A percentile compares a stretch with the other conserved stretches of the same genome.
Conservation (phyloP, 2,113 vertebrate genomes). For the Rissa tridactyla region DNA sequence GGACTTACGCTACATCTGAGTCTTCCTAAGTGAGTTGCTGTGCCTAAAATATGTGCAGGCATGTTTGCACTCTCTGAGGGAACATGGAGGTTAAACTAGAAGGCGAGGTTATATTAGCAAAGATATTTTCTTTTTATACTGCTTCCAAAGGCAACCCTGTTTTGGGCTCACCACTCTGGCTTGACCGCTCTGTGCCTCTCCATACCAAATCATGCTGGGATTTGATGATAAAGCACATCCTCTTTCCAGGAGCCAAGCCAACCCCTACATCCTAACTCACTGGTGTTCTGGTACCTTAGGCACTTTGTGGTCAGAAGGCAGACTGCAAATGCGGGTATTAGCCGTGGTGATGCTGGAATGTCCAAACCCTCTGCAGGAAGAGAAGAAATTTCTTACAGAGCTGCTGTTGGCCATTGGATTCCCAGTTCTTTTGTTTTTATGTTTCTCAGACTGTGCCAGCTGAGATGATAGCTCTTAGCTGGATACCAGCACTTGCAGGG, state of each 20-base stretch:
- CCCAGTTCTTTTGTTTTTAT: neutral
- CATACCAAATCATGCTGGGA: constrained; percentile 49
- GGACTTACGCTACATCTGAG: constrained; percentile 22
- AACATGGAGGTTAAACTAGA: constrained; percentile 46
- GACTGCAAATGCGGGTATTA: neutral
- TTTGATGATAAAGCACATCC: constrained; percentile 67
- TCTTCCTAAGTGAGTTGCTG: constrained; percentile 42
- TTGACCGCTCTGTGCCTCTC: constrained; percentile 28
- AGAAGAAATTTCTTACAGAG: neutral
- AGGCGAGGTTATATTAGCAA: constrained; percentile 38
- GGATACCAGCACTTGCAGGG: neutral
- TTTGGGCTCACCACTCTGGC: constrained; percentile 21
- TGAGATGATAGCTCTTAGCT: constrained; percentile 14
- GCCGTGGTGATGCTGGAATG: neutral
- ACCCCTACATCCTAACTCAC: constrained; percentile 33
- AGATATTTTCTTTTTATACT: constrained; percentile 57
- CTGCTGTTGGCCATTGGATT: neutral
- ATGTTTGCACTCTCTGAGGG: constrained; percentile 52
- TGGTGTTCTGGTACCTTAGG: constrained; percentile 55
- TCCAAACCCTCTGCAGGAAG: constrained; percentile 11
- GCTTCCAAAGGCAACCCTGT: constrained; percentile 61
- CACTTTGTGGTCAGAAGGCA: constrained; percentile 52
- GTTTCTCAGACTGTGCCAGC: neutral
- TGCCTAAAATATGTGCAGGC: constrained; percentile 49
- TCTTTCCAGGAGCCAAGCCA: constrained; percentile 58